phyloP scores from a whole-genome alignment of 2,888 invertebrate genomes.

The Stegana nigrithorax region DNA sequence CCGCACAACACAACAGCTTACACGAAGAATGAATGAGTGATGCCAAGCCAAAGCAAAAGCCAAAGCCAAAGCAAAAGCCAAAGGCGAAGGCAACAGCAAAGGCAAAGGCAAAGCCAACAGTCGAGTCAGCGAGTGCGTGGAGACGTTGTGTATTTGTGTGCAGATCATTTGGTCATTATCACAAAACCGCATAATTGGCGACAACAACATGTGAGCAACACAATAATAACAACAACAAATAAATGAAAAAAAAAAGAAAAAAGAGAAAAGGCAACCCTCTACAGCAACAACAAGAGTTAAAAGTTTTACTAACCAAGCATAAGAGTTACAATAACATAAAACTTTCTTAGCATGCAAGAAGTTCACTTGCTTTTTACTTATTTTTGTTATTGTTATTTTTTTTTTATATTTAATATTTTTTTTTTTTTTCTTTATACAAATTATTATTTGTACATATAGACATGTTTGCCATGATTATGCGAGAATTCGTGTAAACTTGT shows the following conservation, averaged over 20 bases:
- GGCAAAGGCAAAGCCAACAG: background rate
- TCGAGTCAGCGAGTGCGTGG: background rate
- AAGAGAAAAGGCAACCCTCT: too few species aligned
- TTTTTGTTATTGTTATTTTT: background rate
- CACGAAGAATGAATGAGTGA: too few species aligned
- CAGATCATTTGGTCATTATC: conserved; percentile 62
- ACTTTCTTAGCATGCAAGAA: conserved; percentile 23
- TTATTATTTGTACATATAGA: background rate
- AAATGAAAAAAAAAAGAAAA: background rate
- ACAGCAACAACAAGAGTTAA: conserved; percentile 12
- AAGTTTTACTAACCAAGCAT: background rate
- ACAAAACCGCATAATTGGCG: conserved; percentile 62
- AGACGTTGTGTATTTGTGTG: background rate
- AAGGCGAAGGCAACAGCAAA: conserved; percentile 2
- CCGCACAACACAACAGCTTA: too few species aligned
- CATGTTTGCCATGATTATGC: background rate
- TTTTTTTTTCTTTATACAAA: too few species aligned
- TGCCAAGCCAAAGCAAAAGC: conserved; percentile 7
- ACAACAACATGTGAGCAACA: conserved; percentile 40
- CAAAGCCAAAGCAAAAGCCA: conserved; percentile 8
- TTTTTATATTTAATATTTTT: background rate
- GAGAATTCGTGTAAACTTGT: background rate
- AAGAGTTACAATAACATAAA: conserved; percentile 33
- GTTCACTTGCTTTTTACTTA: conserved; percentile 24
- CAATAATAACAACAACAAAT: background rate